Evolutionary conservation across 2,113 vertebrate genomes (phyloP), one percentile per base, ranked within the genome.

Genomic region (Formicarius rufipectus): DNA sequence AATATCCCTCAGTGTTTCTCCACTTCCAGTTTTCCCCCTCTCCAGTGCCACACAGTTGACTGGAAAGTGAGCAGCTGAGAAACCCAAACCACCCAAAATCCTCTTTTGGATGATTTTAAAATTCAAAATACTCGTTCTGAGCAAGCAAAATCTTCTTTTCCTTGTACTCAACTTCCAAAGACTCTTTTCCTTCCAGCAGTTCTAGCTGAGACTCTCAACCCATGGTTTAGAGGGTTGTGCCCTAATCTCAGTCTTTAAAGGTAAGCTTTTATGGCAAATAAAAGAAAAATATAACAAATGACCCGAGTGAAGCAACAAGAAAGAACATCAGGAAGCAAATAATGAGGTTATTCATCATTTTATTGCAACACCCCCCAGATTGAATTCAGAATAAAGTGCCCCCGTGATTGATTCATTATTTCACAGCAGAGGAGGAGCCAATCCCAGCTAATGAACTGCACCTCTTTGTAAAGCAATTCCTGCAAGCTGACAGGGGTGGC

Each of bases 271-370:
- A 31, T 6, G 5, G 10, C 8, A 60, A 44, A 39, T 6, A 53
- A 49, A 53, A 49, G 5, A n/a, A 16, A 30, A 47, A 49, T 20
- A 10, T 4, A 27, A 42, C 2, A 1, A 42, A 14, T 21, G 2
- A 27, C 0, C 7, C 2, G 5, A 60, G 12, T 1, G 17, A 82
- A 82, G 5, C 5, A 1, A 3, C 49, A 59, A 55, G 8, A 39
- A 64, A 45, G n/a, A 81, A 27, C 3, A 30, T 7, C 59, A 31
- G 45, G 68, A 33, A 74, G 19, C 50, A 30, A 33, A 22, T 44
- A 28, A n/a, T 15, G 25, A 79, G 33, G 3, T 27, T 19, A 21
- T 55, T 40, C 67, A 33, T 2, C 4, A 7, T 31, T 96, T 96
- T 96, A 96, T 95, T 96, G 68, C 30, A 6, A 44, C 63, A 5